phyloP scores from a whole-genome alignment of 2,797 vertebrate species.

The Liasis olivaceus region DNA sequence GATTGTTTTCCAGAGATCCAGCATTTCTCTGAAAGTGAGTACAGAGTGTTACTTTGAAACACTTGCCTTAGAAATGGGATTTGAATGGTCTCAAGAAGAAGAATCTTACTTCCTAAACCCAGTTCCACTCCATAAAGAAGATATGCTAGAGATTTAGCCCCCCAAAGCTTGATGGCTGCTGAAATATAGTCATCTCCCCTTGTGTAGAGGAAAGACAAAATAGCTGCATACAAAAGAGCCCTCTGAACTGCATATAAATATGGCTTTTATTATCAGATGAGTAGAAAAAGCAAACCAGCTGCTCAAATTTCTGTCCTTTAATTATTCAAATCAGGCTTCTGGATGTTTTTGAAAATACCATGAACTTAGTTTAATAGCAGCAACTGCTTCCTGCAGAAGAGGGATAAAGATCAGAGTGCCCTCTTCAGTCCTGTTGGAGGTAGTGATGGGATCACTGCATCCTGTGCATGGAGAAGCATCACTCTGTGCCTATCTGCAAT shows the following conservation, averaged over 20 bases:
- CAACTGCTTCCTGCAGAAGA: neutral
- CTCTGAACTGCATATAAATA: neutral
- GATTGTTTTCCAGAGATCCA: neutral
- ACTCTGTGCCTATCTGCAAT: neutral
- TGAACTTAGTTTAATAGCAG: neutral
- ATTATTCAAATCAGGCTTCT: neutral
- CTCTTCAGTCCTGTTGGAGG: neutral
- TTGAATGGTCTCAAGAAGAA: neutral
- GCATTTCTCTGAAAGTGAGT: neutral
- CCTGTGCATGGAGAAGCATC: neutral
- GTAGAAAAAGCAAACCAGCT: neutral
- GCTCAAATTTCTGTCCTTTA: neutral
- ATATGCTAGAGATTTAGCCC: neutral
- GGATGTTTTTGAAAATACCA: neutral
- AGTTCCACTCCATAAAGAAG: neutral
- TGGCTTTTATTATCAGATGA: too few relatives aligned
- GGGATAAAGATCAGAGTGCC: neutral
- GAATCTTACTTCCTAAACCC: neutral
- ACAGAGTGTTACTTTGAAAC: neutral
- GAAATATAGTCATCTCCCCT: neutral
- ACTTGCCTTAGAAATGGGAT: neutral
- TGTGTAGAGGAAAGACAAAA: neutral
- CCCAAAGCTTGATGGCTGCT: neutral
- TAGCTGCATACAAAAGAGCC: neutral
- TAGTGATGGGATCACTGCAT: neutral